These are phyloP conservation scores for Solenopsis invicta DNA, from an alignment of 1,140 invertebrate species.

Conservation along the genomic window DNA sequence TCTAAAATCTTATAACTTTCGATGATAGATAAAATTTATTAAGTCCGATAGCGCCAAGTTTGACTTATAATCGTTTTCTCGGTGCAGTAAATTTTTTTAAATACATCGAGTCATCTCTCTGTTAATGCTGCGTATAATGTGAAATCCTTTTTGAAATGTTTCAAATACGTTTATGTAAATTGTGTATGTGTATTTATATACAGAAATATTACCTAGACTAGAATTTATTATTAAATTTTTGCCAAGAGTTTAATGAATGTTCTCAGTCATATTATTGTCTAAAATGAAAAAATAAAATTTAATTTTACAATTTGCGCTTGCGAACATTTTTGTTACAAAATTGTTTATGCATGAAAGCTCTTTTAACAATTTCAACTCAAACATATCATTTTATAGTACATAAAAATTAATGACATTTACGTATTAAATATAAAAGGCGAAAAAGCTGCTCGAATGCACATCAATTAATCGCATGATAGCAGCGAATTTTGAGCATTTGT, in stretches of 20 bases:
- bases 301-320: not conserved
- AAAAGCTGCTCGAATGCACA: not conserved
- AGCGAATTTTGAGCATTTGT: conserved; percentile 4
- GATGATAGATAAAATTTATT: conserved; percentile 58
- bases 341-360: not conserved
- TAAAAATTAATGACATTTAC: conserved; percentile 6
- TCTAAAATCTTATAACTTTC: conserved; percentile 58
- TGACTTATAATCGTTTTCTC: conserved; percentile 47
- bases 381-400: not conserved
- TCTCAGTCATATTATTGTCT: not conserved
- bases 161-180: not conserved
- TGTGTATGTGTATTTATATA: too few relatives aligned
- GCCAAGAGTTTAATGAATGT: not conserved
- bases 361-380: not conserved
- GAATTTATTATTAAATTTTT: not conserved
- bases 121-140: not conserved
- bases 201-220: not conserved
- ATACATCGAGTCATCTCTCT: not conserved
- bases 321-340: not conserved
- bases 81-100: conserved; percentile 35
- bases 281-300: conserved; percentile 19
- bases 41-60: conserved; percentile 30
- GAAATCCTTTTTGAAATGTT: conserved; percentile 10
- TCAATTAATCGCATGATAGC: conserved; percentile 4
- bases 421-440: conserved; percentile 8